phyloP scores from a whole-genome alignment of 2,888 invertebrate genomes.

The Caradrina kadenii region DNA sequence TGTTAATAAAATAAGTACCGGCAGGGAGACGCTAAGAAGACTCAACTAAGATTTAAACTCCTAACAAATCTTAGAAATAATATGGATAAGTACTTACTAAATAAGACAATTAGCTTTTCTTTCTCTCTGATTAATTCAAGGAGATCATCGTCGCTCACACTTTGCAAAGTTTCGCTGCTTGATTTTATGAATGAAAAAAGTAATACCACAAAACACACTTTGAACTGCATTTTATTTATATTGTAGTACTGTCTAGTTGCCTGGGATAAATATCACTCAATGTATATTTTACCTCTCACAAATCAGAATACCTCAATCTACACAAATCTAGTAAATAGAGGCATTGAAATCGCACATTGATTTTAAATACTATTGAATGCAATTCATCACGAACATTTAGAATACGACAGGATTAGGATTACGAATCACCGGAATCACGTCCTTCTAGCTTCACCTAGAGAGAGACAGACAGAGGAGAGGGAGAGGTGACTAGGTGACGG shows the following conservation, averaged over 20 bases:
- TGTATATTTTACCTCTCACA: not conserved
- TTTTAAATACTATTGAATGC: not conserved
- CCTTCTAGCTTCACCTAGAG: not conserved
- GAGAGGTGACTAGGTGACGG: too few species aligned
- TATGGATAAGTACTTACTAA: slow-evolving; percentile 92
- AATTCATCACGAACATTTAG: slow-evolving; percentile 7
- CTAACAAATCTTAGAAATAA: not conserved
- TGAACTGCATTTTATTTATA: slow-evolving; percentile 68
- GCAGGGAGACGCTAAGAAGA: not conserved
- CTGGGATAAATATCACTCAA: not conserved
- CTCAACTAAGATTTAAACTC: not conserved
- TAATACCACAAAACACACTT: slow-evolving; percentile 57
- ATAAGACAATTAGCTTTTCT: slow-evolving; percentile 95
- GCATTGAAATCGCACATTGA: slow-evolving; percentile 2
- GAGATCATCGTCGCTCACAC: slow-evolving; percentile 94
- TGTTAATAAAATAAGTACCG: slow-evolving; percentile 27
- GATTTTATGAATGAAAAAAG: slow-evolving; percentile 66
- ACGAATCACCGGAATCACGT: not conserved
- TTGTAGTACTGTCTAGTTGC: not conserved
- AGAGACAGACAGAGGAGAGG: not conserved
- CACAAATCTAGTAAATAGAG: not conserved
- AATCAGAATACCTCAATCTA: not conserved
- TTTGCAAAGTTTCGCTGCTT: slow-evolving; percentile 87
- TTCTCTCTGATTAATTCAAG: slow-evolving; percentile 94
- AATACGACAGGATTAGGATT: too few species aligned